phyloP scores from a whole-genome alignment of 2,797 vertebrate species.

The Rhinoraja longicauda region DNA sequence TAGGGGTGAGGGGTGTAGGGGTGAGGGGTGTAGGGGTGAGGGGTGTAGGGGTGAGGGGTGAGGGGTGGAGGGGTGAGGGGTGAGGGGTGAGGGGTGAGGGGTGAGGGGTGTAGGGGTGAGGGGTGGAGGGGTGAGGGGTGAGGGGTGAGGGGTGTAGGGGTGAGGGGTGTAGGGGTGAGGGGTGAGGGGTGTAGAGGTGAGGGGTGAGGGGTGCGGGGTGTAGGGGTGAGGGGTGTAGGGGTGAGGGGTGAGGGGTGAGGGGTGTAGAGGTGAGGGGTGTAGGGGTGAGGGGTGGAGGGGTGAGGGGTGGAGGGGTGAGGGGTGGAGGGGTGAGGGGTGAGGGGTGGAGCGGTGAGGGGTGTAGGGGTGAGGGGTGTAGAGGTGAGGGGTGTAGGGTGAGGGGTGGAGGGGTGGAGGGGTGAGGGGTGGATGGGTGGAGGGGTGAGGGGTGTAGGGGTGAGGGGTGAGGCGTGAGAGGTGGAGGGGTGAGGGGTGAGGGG shows the following conservation, averaged over 20 bases:
- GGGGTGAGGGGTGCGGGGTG: too few relatives aligned
- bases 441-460: not conserved
- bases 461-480: too few relatives aligned
- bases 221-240: too few relatives aligned
- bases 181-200: not conserved
- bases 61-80: not conserved
- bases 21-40: accelerated
- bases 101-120: not conserved
- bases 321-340: not conserved
- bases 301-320: not conserved
- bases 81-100: accelerated
- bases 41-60: not conserved
- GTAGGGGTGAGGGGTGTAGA: not conserved
- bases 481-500: not conserved
- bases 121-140: not conserved
- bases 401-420: not conserved
- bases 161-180: not conserved
- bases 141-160: not conserved
- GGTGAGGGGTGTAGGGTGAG: not conserved
- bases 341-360: not conserved
- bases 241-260: not conserved
- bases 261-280: not conserved
- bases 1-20: not conserved
- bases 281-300: not conserved
- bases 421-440: not conserved